Conservation (phyloP, 2,113 vertebrate species). For the Thymallus thymallus region DNA sequence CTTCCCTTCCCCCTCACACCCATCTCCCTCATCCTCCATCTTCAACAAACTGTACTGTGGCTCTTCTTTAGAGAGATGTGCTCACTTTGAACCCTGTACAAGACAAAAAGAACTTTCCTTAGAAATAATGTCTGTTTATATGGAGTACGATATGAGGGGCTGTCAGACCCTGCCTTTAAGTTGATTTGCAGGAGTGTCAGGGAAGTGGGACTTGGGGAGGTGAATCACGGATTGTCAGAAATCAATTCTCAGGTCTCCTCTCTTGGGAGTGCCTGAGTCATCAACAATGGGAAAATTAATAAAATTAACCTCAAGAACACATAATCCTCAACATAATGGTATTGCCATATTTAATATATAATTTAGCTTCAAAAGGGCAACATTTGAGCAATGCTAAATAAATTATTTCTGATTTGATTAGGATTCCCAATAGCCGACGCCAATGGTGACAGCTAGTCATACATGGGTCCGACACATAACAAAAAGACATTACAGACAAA, state of each 20-base stretch:
- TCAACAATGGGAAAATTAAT: constrained; percentile 69
- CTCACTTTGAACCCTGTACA: constrained; percentile 57
- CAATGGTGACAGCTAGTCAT: no score
- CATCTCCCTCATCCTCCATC: constrained; percentile 14
- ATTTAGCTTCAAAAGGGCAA: constrained; percentile 57
- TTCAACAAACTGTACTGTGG: constrained; percentile 49
- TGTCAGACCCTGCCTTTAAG: constrained; percentile 71
- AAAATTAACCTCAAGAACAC: constrained; percentile 68
- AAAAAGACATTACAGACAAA: no score
- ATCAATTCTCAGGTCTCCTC: constrained; percentile 73
- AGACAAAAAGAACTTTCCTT: constrained; percentile 72
- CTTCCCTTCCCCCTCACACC: constrained; percentile 9
- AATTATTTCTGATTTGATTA: constrained; percentile 53
- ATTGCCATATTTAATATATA: constrained; percentile 62
- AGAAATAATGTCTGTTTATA: constrained; percentile 75
- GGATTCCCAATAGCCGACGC: no score
- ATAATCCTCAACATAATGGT: constrained; percentile 66
- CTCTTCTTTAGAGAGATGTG: constrained; percentile 48
- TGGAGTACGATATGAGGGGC: constrained; percentile 62
- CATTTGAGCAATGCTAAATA: constrained; percentile 67
- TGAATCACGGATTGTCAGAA: constrained; percentile 75
- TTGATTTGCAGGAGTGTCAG: constrained; percentile 73
- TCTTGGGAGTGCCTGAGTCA: constrained; percentile 66
- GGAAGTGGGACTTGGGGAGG: constrained; percentile 61
- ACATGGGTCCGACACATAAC: no score